Percentiles rank a stretch among this genome's conserved stretches.
These are phyloP conservation scores for Erebia aethiops DNA, from an alignment of 2,888 invertebrate genomes.

Conservation along the genomic window DNA sequence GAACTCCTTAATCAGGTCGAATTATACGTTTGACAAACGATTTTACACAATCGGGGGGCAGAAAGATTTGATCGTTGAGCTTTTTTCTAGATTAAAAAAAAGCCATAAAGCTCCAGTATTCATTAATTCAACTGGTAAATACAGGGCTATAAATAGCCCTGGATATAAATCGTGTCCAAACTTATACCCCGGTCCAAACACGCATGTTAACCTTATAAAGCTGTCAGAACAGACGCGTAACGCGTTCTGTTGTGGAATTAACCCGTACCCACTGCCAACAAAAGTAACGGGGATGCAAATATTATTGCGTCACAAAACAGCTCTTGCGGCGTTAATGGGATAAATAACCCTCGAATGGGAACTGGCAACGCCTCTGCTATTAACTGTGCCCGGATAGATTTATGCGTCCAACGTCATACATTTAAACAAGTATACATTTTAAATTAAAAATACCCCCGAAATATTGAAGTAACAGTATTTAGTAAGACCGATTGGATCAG, in stretches of 20 bases:
- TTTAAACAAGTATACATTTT: conserved; percentile 5
- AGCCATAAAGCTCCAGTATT: not conserved
- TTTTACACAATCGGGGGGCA: too few species aligned
- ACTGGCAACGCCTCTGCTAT: conserved; percentile 40
- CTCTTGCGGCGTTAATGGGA: conserved; percentile 53
- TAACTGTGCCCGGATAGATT: conserved; percentile 31
- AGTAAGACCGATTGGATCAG: too few species aligned
- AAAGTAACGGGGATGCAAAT: conserved; percentile 62
- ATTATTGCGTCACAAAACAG: conserved; percentile 57
- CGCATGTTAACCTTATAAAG: conserved; percentile 29
- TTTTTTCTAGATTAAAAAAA: not conserved
- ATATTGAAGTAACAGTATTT: too few species aligned
- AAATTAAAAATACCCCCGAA: too few species aligned
- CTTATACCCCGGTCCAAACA: conserved; percentile 23
- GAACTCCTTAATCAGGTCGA: too few species aligned
- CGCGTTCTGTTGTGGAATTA: conserved; percentile 40
- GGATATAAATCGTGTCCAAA: conserved; percentile 19
- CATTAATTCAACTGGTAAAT: conserved; percentile 16
- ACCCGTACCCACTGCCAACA: conserved; percentile 38
- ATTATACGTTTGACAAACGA: too few species aligned
- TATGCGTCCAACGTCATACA: conserved; percentile 20
- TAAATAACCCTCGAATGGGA: conserved; percentile 50
- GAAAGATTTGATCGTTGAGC: too few species aligned
- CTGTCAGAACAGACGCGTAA: conserved; percentile 37
- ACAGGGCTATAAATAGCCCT: conserved; percentile 18